Evolutionary conservation across 2,888 invertebrate species (phyloP).

Genomic region (Oscheius sp.): DNA sequence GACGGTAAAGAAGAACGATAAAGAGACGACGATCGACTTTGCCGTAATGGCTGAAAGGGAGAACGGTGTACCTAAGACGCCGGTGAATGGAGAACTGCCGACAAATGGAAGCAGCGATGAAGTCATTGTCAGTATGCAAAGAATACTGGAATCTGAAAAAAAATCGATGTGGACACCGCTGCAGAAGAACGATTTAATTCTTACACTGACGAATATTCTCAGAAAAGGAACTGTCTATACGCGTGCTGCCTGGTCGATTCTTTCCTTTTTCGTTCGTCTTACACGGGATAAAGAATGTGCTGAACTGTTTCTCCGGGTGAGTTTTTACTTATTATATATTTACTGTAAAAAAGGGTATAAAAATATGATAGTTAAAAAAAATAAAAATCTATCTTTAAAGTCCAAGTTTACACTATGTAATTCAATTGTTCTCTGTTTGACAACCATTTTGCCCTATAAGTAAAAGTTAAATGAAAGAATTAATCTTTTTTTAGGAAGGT

Average conservation of each 20-base stretch:
- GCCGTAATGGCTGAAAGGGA: constrained; percentile 33
- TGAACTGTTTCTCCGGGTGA: constrained; percentile 47
- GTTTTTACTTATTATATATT: neutral
- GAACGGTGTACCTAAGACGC: neutral
- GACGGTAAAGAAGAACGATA: constrained; percentile 29
- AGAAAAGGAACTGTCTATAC: constrained; percentile 34
- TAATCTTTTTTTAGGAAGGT: constrained; percentile 21
- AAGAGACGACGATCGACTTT: constrained; percentile 37
- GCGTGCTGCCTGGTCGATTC: constrained; percentile 49
- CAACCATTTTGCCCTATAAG: too few relatives aligned
- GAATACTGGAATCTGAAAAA: constrained; percentile 13
- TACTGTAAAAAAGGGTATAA: too few relatives aligned
- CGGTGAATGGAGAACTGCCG: constrained; percentile 27
- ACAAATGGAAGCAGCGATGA: neutral
- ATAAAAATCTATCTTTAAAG: too few relatives aligned
- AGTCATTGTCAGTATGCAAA: neutral
- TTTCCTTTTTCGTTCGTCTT: constrained; percentile 54
- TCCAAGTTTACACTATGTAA: too few relatives aligned
- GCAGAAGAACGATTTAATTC: constrained; percentile 19
- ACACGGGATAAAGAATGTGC: constrained; percentile 46
- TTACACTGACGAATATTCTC: constrained; percentile 25
- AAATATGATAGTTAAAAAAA: too few relatives aligned
- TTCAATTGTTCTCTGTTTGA: too few relatives aligned
- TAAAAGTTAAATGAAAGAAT: too few relatives aligned
- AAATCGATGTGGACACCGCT: constrained; percentile 27